A percentile compares a stretch with the other conserved stretches of the same genome.
phyloP scores from a whole-genome alignment of 2,797 vertebrate genomes.

The Anguilla marmorata region DNA sequence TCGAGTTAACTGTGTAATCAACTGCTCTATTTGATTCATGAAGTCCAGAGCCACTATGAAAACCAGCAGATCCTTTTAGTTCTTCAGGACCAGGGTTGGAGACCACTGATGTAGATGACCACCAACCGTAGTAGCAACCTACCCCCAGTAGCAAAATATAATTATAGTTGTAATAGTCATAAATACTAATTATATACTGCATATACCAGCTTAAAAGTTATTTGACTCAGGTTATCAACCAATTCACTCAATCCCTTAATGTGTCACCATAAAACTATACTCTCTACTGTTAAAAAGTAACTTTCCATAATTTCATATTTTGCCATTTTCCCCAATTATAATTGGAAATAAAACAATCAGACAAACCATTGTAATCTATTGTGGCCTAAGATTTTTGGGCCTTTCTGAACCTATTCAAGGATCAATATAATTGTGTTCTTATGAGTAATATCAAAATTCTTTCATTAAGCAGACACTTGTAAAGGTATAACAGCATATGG shows the following conservation, averaged over 20 bases:
- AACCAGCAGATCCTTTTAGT: too few relatives aligned
- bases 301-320: background rate
- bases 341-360: background rate
- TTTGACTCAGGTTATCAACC: background rate
- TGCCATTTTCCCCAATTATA: too few relatives aligned
- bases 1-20: too few relatives aligned
- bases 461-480: background rate
- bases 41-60: too few relatives aligned
- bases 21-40: too few relatives aligned
- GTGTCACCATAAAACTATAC: background rate
- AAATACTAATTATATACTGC: background rate
- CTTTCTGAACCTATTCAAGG: background rate
- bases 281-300: background rate
- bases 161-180: too few relatives aligned
- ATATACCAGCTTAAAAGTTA: background rate
- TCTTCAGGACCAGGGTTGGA: too few relatives aligned
- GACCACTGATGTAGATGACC: background rate
- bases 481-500: background rate
- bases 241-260: background rate
- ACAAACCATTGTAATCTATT: background rate
- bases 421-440: background rate
- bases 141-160: background rate
- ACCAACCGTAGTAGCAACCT: background rate
- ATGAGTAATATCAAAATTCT: background rate
- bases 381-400: background rate